These are phyloP conservation scores for Tribolium freemani DNA, from an alignment of 2,888 invertebrate genomes.

Conservation along the genomic window DNA sequence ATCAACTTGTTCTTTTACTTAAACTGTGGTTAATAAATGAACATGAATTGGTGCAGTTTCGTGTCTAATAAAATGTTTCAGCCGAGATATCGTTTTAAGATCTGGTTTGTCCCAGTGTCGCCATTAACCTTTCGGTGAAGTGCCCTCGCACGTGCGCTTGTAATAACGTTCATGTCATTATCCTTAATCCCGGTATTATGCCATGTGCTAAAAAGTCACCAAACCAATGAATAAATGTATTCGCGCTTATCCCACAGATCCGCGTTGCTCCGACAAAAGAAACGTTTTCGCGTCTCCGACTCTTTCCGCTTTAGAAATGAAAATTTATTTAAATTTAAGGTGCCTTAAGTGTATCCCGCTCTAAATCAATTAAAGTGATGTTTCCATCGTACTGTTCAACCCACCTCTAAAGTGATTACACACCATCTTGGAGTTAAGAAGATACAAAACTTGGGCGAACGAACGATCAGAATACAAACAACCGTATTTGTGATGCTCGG, in stretches of 20 bases:
- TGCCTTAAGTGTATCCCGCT: constrained; percentile 27
- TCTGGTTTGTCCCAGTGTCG: neutral
- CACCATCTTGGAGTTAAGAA: constrained; percentile 63
- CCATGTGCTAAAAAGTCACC: neutral
- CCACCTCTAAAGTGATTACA: constrained; percentile 60
- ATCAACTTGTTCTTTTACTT: too few species aligned
- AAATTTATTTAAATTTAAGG: constrained; percentile 34
- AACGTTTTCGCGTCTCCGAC: constrained; percentile 5
- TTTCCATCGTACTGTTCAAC: constrained; percentile 36
- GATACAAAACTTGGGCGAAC: constrained; percentile 64
- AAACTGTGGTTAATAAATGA: too few species aligned
- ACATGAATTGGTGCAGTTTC: too few species aligned
- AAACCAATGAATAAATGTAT: constrained; percentile 10
- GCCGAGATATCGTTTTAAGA: too few species aligned
- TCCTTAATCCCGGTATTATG: neutral
- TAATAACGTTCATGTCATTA: neutral
- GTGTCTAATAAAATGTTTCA: too few species aligned
- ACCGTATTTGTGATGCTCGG: constrained; percentile 63
- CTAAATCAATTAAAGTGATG: constrained; percentile 44
- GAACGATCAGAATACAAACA: constrained; percentile 65
- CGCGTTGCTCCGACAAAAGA: constrained; percentile 1
- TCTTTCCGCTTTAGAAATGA: constrained; percentile 11
- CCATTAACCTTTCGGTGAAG: neutral
- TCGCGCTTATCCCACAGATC: constrained; percentile 1
- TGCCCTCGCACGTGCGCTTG: neutral